Conservation (phyloP, 2,113 vertebrate genomes). For the Motacilla alba region DNA sequence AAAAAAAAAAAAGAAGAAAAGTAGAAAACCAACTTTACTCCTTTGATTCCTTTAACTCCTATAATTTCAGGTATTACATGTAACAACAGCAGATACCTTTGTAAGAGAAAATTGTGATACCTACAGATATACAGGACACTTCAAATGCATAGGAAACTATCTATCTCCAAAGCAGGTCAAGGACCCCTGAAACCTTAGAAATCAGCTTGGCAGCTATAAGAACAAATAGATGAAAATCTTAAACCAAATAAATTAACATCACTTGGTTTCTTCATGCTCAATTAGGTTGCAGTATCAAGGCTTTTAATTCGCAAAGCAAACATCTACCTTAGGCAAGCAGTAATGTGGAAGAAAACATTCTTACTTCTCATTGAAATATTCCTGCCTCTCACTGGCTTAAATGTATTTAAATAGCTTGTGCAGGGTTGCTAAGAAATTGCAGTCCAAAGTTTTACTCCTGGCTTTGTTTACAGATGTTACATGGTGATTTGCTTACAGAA, state of each 20-base stretch:
- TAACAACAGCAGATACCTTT: background rate
- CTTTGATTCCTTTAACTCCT: background rate
- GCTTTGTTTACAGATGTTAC: background rate
- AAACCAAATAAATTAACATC: background rate
- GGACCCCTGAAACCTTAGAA: background rate
- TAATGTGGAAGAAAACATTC: background rate
- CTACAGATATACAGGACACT: background rate
- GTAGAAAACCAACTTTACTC: background rate
- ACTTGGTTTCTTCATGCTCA: background rate
- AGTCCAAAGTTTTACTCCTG: background rate
- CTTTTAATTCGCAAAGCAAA: background rate
- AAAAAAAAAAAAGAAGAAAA: background rate
- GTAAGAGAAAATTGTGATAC: background rate
- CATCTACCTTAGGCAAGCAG: background rate
- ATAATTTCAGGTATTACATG: background rate
- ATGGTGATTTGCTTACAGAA: background rate
- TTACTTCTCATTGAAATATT: background rate
- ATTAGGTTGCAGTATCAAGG: background rate
- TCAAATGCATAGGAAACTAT: background rate
- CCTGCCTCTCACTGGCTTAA: background rate
- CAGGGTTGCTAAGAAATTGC: background rate
- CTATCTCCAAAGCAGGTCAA: background rate
- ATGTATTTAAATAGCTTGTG: background rate
- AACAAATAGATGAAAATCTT: background rate
- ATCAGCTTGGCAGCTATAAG: background rate